phyloP scores from a whole-genome alignment of 2,888 invertebrate species.

The Euplexia lucipara region DNA sequence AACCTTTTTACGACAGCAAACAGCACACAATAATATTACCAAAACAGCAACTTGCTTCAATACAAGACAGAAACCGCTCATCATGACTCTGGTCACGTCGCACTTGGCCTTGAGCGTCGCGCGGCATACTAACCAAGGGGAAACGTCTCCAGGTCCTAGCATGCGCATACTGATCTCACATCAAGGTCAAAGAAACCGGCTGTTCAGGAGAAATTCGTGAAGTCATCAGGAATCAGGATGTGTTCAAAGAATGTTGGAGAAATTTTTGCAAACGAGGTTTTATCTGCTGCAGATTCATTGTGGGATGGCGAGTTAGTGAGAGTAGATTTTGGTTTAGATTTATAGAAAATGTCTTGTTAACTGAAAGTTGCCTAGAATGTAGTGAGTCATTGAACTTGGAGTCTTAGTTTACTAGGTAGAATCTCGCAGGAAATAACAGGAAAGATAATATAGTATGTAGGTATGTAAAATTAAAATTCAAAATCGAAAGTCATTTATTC shows the following conservation, averaged over 20 bases:
- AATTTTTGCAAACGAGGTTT: constrained; percentile 43
- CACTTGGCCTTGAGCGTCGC: constrained; percentile 61
- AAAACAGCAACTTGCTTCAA: constrained; percentile 28
- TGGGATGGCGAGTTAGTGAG: constrained; percentile 9
- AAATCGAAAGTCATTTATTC: too few species aligned
- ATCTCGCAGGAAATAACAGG: not conserved
- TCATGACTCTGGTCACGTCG: constrained; percentile 28
- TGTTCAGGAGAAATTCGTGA: constrained; percentile 62
- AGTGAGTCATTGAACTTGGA: not conserved
- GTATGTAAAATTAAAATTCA: too few species aligned
- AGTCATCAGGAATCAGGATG: constrained; percentile 64
- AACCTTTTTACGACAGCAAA: constrained; percentile 20
- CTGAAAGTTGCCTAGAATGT: constrained; percentile 15
- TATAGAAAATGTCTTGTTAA: constrained; percentile 9
- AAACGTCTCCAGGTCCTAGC: constrained; percentile 62
- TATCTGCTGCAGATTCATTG: constrained; percentile 44
- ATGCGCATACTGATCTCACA: constrained; percentile 43
- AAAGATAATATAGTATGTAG: too few species aligned
- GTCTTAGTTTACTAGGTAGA: not conserved
- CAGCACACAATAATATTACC: constrained; percentile 8
- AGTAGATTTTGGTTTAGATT: constrained; percentile 33
- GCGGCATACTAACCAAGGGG: constrained; percentile 60
- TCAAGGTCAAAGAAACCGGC: constrained; percentile 57
- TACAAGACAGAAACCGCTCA: constrained; percentile 25
- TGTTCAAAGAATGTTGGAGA: constrained; percentile 50